A percentile compares a stretch with the other conserved stretches of the same genome.
phyloP scores from a whole-genome alignment of 2,113 vertebrate genomes.

The Turdus rufiventris region DNA sequence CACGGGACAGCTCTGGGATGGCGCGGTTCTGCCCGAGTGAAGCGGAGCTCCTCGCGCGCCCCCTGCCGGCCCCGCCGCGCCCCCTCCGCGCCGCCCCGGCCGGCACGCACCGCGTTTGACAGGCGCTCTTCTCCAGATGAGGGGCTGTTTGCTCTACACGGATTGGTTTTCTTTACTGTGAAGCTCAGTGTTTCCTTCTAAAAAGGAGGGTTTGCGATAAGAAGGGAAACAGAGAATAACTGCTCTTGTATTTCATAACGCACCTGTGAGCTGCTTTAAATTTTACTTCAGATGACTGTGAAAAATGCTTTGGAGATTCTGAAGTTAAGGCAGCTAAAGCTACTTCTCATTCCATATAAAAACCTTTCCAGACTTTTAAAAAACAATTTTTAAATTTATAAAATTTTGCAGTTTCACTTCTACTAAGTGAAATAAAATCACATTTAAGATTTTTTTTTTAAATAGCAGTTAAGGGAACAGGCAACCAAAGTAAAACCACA shows the following conservation, averaged over 20 bases:
- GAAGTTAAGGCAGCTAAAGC: not conserved
- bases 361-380: not conserved
- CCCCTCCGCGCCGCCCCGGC: too few relatives aligned
- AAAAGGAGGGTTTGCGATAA: too few relatives aligned
- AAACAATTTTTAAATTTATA: not conserved
- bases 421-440: not conserved
- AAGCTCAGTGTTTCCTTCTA: not conserved
- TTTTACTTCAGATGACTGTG: not conserved
- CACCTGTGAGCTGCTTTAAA: not conserved
- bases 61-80: not conserved
- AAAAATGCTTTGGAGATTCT: too few relatives aligned
- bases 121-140: rapidly evolving
- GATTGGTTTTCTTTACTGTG: rapidly evolving
- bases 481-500: not conserved
- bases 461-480: not conserved
- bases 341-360: not conserved
- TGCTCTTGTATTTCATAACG: not conserved
- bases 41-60: not conserved
- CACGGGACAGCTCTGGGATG: too few relatives aligned
- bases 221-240: not conserved
- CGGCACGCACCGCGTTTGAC: too few relatives aligned
- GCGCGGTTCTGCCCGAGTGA: too few relatives aligned
- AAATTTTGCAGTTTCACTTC: not conserved
- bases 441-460: not conserved
- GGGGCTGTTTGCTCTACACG: rapidly evolving